These are phyloP conservation scores for Sturnus vulgaris DNA, from an alignment of 2,113 vertebrate species.

Conservation along the genomic window DNA sequence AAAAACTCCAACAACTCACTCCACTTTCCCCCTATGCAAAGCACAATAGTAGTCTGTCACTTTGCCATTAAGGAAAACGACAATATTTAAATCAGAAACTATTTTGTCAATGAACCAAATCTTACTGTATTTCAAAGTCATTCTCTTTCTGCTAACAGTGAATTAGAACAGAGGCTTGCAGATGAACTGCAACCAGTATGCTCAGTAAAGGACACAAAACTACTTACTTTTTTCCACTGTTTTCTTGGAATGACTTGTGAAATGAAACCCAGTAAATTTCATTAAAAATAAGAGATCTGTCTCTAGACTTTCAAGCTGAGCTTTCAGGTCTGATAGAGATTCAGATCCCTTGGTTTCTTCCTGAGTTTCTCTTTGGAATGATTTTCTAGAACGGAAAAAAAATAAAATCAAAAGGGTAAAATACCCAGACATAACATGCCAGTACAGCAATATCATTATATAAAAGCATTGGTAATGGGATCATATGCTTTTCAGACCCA, in stretches of 20 bases:
- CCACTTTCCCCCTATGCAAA: neutral
- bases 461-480: neutral
- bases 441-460: neutral
- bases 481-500: neutral
- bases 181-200: neutral
- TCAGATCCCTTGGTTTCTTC: neutral
- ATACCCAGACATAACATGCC: neutral
- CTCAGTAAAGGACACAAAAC: neutral
- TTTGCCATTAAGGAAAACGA: neutral
- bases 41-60: neutral
- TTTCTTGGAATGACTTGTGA: slow-evolving; percentile 75
- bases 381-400: slow-evolving; percentile 57
- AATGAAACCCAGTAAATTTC: slow-evolving; percentile 75
- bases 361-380: neutral
- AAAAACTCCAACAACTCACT: neutral
- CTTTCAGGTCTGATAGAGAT: slow-evolving; percentile 50
- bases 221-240: slow-evolving; percentile 77
- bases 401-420: neutral
- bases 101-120: neutral
- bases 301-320: slow-evolving; percentile 73
- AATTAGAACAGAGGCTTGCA: neutral
- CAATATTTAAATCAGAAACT: neutral
- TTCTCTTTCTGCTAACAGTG: neutral
- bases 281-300: slow-evolving; percentile 74
- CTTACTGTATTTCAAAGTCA: neutral